Conservation (phyloP, 2,888 invertebrate genomes). For the Thera britannica region DNA sequence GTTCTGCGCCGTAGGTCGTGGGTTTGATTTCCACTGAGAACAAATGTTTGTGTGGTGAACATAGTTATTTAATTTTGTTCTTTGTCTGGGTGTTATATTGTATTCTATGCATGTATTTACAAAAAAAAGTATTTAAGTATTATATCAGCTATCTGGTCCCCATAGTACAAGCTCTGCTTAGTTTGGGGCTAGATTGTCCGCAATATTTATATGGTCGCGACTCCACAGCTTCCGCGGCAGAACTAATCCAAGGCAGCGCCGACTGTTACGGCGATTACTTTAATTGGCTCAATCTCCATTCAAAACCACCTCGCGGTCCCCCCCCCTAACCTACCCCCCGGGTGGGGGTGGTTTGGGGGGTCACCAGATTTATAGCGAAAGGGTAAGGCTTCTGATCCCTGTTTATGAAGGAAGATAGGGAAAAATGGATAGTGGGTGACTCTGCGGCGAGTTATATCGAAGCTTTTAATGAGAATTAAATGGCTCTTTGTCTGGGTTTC, state of each 20-base stretch:
- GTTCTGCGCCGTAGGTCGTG: too few relatives aligned
- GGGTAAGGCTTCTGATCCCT: conserved; percentile 82
- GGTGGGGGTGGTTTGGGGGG: conserved; percentile 45
- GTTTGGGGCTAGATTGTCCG: too few relatives aligned
- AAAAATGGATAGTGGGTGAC: conserved; percentile 60
- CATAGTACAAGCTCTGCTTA: too few relatives aligned
- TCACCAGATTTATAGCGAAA: conserved; percentile 81
- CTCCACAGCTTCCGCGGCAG: conserved; percentile 57
- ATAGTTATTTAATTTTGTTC: too few relatives aligned
- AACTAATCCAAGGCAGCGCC: conserved; percentile 88
- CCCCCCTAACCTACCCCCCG: conserved; percentile 9
- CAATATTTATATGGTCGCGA: conserved; percentile 12
- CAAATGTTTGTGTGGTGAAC: too few relatives aligned
- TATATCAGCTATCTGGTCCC: too few relatives aligned
- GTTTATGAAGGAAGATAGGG: conserved; percentile 83
- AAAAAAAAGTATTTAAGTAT: too few relatives aligned
- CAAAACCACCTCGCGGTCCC: conserved; percentile 81
- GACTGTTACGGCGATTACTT: conserved; percentile 89
- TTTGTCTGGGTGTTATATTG: too few relatives aligned
- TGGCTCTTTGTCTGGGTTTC: background rate
- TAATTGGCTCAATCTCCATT: conserved; percentile 88
- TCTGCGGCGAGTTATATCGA: conserved; percentile 50
- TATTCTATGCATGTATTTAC: too few relatives aligned
- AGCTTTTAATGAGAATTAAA: conserved; percentile 37
- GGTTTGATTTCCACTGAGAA: too few relatives aligned